A percentile compares a stretch with the other conserved stretches of the same genome.
Conservation (phyloP, 2,888 invertebrate species). For the Trichacis sp. region DNA sequence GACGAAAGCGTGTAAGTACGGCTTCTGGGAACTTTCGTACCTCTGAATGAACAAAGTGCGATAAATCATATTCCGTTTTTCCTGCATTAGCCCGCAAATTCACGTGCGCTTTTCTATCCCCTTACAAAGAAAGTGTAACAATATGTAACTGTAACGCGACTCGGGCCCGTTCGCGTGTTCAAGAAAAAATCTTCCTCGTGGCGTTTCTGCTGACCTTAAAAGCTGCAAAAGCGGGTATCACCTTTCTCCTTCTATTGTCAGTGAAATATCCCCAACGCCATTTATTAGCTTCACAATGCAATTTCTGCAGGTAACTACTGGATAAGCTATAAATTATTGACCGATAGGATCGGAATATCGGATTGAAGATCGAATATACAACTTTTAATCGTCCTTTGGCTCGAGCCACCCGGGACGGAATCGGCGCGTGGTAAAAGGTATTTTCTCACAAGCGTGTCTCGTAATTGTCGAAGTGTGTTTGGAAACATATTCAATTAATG, state of each 20-base stretch:
- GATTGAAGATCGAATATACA: conserved; percentile 9
- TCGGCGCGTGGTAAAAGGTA: conserved; percentile 15
- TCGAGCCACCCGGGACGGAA: conserved; percentile 1
- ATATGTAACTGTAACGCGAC: background rate
- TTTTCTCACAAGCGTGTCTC: background rate
- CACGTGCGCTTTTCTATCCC: background rate
- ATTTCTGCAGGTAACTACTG: conserved; percentile 25
- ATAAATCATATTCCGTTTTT: conserved; percentile 1
- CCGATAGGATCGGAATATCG: conserved; percentile 34
- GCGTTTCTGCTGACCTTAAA: conserved; percentile 16
- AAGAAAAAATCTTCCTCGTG: conserved; percentile 14
- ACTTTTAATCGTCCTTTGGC: conserved; percentile 20
- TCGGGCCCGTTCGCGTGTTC: background rate
- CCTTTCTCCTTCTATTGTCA: conserved; percentile 26
- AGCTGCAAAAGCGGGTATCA: conserved; percentile 11
- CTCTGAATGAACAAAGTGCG: conserved; percentile 1
- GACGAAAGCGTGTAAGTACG: background rate
- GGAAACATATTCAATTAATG: background rate
- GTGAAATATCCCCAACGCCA: conserved; percentile 18
- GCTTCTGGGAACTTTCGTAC: conserved; percentile 2
- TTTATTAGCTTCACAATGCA: conserved; percentile 28
- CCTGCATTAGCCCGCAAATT: background rate
- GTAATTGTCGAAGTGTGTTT: background rate
- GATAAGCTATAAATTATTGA: conserved; percentile 28
- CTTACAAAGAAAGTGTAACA: background rate